Base-by-base conservation (phyloP, 1,140 invertebrate species). In the Planococcus citri region DNA sequence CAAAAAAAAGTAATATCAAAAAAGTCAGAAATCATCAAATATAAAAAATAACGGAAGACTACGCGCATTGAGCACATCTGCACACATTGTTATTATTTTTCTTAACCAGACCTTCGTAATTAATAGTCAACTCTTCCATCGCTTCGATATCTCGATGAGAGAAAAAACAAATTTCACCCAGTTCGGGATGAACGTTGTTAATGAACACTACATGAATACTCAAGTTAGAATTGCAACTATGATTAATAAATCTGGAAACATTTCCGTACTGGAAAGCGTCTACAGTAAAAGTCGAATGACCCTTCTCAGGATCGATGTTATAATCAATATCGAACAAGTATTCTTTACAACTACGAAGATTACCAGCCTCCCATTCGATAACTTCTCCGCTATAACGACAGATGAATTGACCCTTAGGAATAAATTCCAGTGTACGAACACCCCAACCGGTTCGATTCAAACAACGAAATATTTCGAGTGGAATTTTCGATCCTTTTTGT, bases 361-460 rank as follows among this genome's bases (percentile, higher is more conserved):
- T 25, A 14, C 10, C 94, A 76, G 95, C 94, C 75, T 95, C 91
- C 75, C 83, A 88, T 1, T 87, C 90, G 20, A 98, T 94, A 0
- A 97, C 87, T 82, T 97, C 94, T 1, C 94, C 95, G 1, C 95
- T 87, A 80, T 97, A 98, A 74, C 94, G 88, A 69, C 89, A 89
- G 0, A 97, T 84, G 78, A 94, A 97, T 51, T 17, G 10, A 0
- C 93, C 93, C 74, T 87, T 87, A 68, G 84, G 85, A 25, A 94
- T 87, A 12, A 79, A 77, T 57, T 88, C 83, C 38, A 89, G 78
- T 0, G 92, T 85, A 75, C 89, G 91, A 0, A 97, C 90, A 8
- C 95, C 95, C 95, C 95, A 98, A 9, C 95, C 95, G 73, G 92
- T n/a, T n/a, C n/a, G n/a, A 84, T 0, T 89, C 90, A 78, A 94